These are phyloP conservation scores for Phortica magna DNA, from an alignment of 2,888 invertebrate genomes.

Conservation along the genomic window DNA sequence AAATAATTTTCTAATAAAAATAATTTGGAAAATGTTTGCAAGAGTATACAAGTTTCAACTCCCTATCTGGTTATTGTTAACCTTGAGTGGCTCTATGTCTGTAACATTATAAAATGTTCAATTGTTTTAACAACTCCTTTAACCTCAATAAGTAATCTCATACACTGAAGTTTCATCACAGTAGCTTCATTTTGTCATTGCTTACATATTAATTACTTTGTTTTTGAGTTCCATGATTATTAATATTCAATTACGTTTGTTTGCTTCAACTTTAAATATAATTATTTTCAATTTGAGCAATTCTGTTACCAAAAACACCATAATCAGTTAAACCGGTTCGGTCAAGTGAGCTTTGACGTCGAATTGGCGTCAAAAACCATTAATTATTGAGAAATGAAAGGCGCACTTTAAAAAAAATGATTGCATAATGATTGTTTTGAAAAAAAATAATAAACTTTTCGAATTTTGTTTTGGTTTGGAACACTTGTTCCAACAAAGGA, in stretches of 20 bases:
- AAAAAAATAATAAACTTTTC: too few relatives aligned
- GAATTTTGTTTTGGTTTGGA: too few relatives aligned
- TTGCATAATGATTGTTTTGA: neutral
- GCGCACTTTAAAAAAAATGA: neutral
- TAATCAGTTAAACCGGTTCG: neutral
- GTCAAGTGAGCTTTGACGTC: neutral
- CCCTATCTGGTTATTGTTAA: too few relatives aligned
- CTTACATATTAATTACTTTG: neutral
- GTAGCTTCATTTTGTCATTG: neutral
- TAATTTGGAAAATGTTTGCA: too few relatives aligned
- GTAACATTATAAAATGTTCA: too few relatives aligned
- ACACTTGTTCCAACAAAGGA: too few relatives aligned
- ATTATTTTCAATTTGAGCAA: neutral
- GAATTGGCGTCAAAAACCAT: conserved; percentile 2
- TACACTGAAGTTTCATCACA: neutral
- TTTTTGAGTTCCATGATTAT: neutral
- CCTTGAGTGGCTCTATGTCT: too few relatives aligned
- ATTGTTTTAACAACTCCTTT: too few relatives aligned
- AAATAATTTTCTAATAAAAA: too few relatives aligned
- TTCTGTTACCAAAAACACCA: neutral
- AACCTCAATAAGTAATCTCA: too few relatives aligned
- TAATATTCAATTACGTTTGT: conserved; percentile 7
- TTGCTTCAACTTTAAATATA: neutral
- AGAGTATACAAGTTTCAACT: too few relatives aligned
- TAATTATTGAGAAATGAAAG: conserved; percentile 9